Evolutionary conservation across 2,888 invertebrate species (phyloP).

Genomic region (Ethmia dodecea): DNA sequence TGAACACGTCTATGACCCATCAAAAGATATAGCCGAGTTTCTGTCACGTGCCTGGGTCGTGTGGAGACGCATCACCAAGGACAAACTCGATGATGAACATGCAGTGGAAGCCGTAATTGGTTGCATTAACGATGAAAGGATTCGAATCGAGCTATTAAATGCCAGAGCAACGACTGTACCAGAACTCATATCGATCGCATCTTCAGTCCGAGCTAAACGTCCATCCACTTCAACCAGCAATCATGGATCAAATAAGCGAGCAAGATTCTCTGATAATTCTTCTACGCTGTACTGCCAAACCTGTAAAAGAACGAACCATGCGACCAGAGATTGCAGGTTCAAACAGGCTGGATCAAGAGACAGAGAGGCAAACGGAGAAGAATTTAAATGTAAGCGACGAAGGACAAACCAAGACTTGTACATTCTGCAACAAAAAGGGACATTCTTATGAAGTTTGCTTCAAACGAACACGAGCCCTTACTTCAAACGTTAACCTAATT

Average conservation of each 20-base stretch:
- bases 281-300: slow-evolving; percentile 8
- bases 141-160: slow-evolving; percentile 26
- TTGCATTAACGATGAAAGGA: slow-evolving; percentile 21
- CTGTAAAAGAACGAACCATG: slow-evolving; percentile 18
- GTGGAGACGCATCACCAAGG: slow-evolving; percentile 25
- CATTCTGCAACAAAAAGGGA: slow-evolving; percentile 21
- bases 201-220: slow-evolving; percentile 11
- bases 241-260: slow-evolving; percentile 8
- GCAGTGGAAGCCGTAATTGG: slow-evolving; percentile 28
- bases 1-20: slow-evolving; percentile 22
- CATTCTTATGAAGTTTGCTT: slow-evolving; percentile 25
- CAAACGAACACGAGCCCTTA: slow-evolving; percentile 15
- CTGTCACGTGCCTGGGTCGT: slow-evolving; percentile 27
- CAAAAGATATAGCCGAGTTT: slow-evolving; percentile 25
- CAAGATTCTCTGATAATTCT: slow-evolving; percentile 5
- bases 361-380: slow-evolving; percentile 5
- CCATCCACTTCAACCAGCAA: slow-evolving; percentile 4
- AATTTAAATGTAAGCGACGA: slow-evolving; percentile 6
- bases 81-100: slow-evolving; percentile 19
- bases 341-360: slow-evolving; percentile 7
- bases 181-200: slow-evolving; percentile 25
- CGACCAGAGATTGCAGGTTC: slow-evolving; percentile 1
- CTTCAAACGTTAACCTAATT: slow-evolving; percentile 24
- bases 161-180: slow-evolving; percentile 21
- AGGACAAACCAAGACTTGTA: slow-evolving; percentile 14